Base-by-base conservation (phyloP, 1,140 invertebrate genomes). In the Aphis gossypii region DNA sequence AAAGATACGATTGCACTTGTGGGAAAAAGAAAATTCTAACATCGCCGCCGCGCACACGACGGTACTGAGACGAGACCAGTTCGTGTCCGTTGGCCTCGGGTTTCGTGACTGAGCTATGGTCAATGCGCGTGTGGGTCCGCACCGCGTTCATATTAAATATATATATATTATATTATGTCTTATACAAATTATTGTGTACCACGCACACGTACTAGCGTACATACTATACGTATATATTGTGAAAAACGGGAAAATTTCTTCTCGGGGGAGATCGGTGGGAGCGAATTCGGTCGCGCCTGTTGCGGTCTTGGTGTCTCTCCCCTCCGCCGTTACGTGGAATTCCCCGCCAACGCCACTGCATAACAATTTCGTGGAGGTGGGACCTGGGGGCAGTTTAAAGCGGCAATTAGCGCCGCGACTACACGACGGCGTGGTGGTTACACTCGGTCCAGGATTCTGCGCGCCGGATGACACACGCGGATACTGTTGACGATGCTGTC, bases 51-150 rank as follows among this genome's bases (percentile, higher is more conserved):
- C 82, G 82, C 82, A 83, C 82, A 41, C 35, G 38, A 21, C 38
- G 20, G 25, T 20, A n/a, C 23, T 30, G 23, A 48, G 21, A 87
- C 84, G 30, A 48, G 8, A 86, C 23, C 56, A 30, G 30, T 46
- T 48, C 25, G 46, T 83, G 44, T 83, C 60, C 60, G 90, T 46
- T n/a, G 44, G 44, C 41, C 46, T 82, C 25, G 90, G 44, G 21
- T 76, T 46, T 92, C 90, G 91, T 92, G 91, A 92, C 91, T 51
- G 91, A 83, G n/a, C 44, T 38, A 20, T n/a, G 91, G 91, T 41
- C 68, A 41, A 25, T 51, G 91, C n/a, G 51, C 46, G 76, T 51
- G 91, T n/a, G 88, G 14, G 35, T 89, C n/a, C 38, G 4, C 35
- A 23, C 25, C 41, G 25, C 84, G 41, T 76, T n/a, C 5, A 18